Conservation (phyloP, 2,113 vertebrate species). For the Hemibagrus wyckioides region DNA sequence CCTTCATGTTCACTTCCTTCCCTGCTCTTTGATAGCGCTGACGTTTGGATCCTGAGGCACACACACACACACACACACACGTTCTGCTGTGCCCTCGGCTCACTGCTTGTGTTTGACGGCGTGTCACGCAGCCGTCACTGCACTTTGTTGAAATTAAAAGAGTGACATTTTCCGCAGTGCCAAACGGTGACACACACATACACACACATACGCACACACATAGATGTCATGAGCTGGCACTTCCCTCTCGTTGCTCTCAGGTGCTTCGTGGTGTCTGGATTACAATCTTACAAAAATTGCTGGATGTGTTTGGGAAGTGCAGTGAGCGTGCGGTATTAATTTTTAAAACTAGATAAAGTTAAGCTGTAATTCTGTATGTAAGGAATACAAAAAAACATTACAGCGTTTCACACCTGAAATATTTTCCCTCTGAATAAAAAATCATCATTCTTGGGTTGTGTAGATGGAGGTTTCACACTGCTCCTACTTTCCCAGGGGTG, state of each 20-base stretch:
- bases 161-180: constrained; percentile 35
- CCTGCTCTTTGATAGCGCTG: constrained; percentile 29
- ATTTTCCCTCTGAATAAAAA: background rate
- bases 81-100: constrained; percentile 5
- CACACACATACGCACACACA: constrained; percentile 27
- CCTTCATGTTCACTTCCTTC: constrained; percentile 28
- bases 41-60: constrained; percentile 8
- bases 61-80: constrained; percentile 14
- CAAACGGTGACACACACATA: constrained; percentile 23
- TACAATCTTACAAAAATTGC: background rate
- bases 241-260: background rate
- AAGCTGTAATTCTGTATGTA: background rate
- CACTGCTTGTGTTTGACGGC: constrained; percentile 36
- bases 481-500: too few species aligned
- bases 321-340: background rate
- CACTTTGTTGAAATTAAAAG: constrained; percentile 45
- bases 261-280: background rate
- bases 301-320: background rate
- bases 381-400: background rate
- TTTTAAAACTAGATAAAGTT: background rate
- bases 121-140: constrained; percentile 26
- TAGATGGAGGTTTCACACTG: too few species aligned
- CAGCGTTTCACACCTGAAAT: background rate
- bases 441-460: too few species aligned
- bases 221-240: background rate